Evolutionary conservation across 1,140 invertebrate genomes (phyloP), one percentile per base, ranked within the genome.

Genomic region (Formica exsecta): DNA sequence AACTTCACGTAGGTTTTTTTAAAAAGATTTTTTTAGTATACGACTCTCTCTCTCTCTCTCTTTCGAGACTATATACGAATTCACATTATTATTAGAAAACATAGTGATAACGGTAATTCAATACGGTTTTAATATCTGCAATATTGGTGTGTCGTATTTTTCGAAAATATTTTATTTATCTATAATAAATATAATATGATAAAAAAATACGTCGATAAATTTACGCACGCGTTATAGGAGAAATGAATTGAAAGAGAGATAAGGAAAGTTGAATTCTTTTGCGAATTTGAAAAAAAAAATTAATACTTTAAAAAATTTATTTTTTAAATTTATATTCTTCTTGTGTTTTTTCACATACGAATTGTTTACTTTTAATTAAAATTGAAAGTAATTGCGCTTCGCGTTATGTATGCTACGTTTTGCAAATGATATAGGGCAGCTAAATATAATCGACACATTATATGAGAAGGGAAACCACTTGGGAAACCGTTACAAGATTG

Each of bases 391-490:
- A 64, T 19, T 32, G 25, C 32, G 16, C n/a, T 3, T 7, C 32
- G 13, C n/a, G 7, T 9, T 57, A 0, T 57, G 3, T 13, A 44
- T 44, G 7, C 13, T 19, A 5, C 3, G 22, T n/a, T 36, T 68
- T 36, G 2, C 8, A 22, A 64, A 70, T 16, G 3, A 68, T 54
- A 25, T 29, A 36, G 32, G 38, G 16, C n/a, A 19, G 25, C 25
- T 32, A 36, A 64, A 68, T 32, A 32, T 66, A 66, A 79, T 66
- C 62, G 38, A 66, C 32, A 68, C 19, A 22, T 66, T 22, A 57
- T 4, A 11, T 29, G 13, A 13, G 19, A 22, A 48, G 66, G 16
- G 19, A 83, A 83, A 83, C 68, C 54, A 83, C 79, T 68, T 83
- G 68, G 62, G 48, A 29, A 29, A 29, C 25, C 66, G 51, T 79